Evolutionary conservation across 2,113 vertebrate species (phyloP).

Genomic region (Siniperca chuatsi): DNA sequence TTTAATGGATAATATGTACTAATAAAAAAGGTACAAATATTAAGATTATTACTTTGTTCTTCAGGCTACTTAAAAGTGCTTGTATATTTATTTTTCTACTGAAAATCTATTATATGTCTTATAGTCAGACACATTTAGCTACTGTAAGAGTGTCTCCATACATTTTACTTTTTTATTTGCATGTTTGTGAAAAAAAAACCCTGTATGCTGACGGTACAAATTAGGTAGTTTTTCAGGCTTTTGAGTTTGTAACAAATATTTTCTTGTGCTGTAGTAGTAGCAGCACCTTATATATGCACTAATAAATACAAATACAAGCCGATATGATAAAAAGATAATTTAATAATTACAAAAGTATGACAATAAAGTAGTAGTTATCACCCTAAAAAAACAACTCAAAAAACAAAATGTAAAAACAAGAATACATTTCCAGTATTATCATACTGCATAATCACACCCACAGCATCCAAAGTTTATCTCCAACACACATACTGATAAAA

Average conservation of each 20-base stretch:
- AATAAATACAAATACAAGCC: constrained; percentile 42
- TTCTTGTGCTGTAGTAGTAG: constrained; percentile 7
- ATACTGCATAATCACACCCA: not conserved
- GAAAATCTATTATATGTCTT: constrained; percentile 26
- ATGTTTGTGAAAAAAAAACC: constrained; percentile 42
- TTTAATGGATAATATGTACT: constrained; percentile 68
- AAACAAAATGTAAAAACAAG: not conserved
- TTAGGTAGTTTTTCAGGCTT: constrained; percentile 21
- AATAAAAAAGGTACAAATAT: constrained; percentile 56
- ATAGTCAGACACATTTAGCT: not conserved
- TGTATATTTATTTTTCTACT: constrained; percentile 67
- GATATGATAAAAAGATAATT: constrained; percentile 65
- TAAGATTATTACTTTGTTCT: constrained; percentile 40
- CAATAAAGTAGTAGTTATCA: not conserved
- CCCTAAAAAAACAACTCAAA: not conserved
- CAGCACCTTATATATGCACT: constrained; percentile 7
- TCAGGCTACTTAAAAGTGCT: constrained; percentile 31
- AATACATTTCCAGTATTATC: constrained; percentile 14
- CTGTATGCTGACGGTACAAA: constrained; percentile 8
- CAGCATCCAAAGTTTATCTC: constrained; percentile 14
- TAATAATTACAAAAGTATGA: constrained; percentile 67
- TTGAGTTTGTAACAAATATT: constrained; percentile 27
- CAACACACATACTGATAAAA: constrained; percentile 35
- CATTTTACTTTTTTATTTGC: constrained; percentile 42
- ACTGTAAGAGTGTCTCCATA: not conserved